Percentiles rank a stretch among this genome's conserved stretches.
Conservation (phyloP, 2,888 invertebrate species). For the Aradus depressus region DNA sequence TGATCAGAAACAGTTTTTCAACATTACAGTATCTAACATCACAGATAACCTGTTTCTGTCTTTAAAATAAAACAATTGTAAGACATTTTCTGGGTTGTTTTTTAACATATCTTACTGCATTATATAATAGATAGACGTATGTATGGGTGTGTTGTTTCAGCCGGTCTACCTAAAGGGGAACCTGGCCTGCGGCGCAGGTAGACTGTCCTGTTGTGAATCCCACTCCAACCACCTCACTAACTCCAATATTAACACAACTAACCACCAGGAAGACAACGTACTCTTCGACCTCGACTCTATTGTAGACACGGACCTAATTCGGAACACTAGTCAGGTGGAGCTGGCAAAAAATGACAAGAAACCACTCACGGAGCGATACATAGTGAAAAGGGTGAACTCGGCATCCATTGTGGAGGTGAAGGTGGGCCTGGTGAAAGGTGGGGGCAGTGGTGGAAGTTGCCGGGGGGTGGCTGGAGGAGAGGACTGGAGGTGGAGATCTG, state of each 20-base stretch:
- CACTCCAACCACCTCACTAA: slow-evolving; percentile 33
- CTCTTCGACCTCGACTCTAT: too few species aligned
- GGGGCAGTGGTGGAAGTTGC: slow-evolving; percentile 17
- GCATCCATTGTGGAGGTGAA: slow-evolving; percentile 31
- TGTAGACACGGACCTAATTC: too few species aligned
- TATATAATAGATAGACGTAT: background rate
- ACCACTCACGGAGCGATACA: slow-evolving; percentile 25
- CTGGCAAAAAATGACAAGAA: too few species aligned
- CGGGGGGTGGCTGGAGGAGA: too few species aligned
- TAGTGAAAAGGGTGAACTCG: slow-evolving; percentile 31
- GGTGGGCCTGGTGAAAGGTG: slow-evolving; percentile 26
- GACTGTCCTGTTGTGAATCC: slow-evolving; percentile 49
- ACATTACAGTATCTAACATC: background rate
- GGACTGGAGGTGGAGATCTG: slow-evolving; percentile 29
- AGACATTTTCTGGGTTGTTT: background rate
- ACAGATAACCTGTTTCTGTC: background rate
- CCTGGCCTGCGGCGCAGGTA: slow-evolving; percentile 67
- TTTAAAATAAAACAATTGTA: background rate
- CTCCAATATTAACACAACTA: too few species aligned
- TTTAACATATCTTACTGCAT: background rate
- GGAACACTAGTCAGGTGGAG: background rate
- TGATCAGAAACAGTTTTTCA: too few species aligned
- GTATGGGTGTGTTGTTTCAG: slow-evolving; percentile 45
- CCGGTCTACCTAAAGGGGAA: slow-evolving; percentile 65
- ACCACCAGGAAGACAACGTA: too few species aligned